Conservation (phyloP, 2,113 vertebrate genomes). For the Pungitius pungitius region DNA sequence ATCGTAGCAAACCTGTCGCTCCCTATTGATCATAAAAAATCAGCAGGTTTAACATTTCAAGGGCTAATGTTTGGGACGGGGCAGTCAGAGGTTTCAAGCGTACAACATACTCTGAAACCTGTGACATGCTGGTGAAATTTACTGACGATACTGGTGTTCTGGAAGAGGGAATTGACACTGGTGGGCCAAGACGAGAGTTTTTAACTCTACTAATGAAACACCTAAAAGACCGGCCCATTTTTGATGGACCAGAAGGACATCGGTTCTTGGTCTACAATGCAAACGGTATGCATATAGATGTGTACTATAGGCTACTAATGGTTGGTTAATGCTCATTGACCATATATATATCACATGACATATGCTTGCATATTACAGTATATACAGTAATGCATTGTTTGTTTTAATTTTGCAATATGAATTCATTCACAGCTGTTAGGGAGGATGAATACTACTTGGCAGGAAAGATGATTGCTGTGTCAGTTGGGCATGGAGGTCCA, state of each 20-base stretch:
- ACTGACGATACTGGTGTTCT: conserved; percentile 52
- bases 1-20: too few relatives aligned
- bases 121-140: conserved; percentile 53
- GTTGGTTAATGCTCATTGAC: not conserved
- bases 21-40: too few relatives aligned
- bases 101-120: conserved; percentile 41
- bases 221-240: conserved; percentile 42
- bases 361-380: not conserved
- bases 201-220: conserved; percentile 51
- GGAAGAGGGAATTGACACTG: conserved; percentile 43
- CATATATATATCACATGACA: not conserved
- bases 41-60: conserved; percentile 32
- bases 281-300: conserved; percentile 23
- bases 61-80: conserved; percentile 28
- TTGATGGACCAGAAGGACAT: conserved; percentile 50
- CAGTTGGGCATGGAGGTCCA: conserved; percentile 33
- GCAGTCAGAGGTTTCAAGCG: conserved; percentile 41
- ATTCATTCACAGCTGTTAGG: conserved; percentile 26
- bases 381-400: not conserved
- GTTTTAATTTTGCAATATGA: conserved; percentile 23
- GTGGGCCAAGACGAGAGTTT: too few relatives aligned
- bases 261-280: conserved; percentile 50
- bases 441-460: conserved; percentile 35
- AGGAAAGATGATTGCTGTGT: conserved; percentile 32
- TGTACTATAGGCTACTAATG: conserved; percentile 11